phyloP scores from a whole-genome alignment of 2,113 vertebrate genomes.

The Rhinoderma darwinii region DNA sequence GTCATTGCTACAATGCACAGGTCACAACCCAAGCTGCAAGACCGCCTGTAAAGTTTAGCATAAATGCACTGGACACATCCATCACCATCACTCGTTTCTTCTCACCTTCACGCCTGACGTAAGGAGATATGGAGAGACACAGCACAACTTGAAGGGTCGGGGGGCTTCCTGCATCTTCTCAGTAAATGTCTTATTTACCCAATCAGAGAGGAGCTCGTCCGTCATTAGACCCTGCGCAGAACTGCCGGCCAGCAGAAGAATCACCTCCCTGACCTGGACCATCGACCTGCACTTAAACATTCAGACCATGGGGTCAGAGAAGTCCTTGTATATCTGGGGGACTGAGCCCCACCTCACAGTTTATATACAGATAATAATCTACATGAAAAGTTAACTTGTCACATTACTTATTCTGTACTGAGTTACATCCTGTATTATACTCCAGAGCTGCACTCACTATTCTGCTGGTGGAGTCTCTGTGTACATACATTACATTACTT shows the following conservation, averaged over 20 bases:
- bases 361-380: no score
- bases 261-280: conserved; percentile 62
- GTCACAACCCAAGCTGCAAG: background rate
- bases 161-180: conserved; percentile 50
- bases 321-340: no score
- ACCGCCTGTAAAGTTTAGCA: background rate
- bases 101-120: conserved; percentile 61
- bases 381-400: no score
- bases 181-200: conserved; percentile 53
- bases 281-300: conserved; percentile 51
- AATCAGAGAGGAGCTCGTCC: conserved; percentile 51
- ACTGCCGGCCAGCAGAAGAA: conserved; percentile 41
- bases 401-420: no score
- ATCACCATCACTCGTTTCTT: background rate
- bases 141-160: conserved; percentile 60
- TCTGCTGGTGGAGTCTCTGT: conserved; percentile 1
- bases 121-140: conserved; percentile 59
- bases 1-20: background rate
- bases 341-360: no score
- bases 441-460: conserved; percentile 10
- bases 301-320: no score
- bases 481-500: no score
- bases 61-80: background rate
- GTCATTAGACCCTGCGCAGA: conserved; percentile 11
- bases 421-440: background rate